phyloP scores from a whole-genome alignment of 92 coral and sea anemone genomes.

The Metridium senile region DNA sequence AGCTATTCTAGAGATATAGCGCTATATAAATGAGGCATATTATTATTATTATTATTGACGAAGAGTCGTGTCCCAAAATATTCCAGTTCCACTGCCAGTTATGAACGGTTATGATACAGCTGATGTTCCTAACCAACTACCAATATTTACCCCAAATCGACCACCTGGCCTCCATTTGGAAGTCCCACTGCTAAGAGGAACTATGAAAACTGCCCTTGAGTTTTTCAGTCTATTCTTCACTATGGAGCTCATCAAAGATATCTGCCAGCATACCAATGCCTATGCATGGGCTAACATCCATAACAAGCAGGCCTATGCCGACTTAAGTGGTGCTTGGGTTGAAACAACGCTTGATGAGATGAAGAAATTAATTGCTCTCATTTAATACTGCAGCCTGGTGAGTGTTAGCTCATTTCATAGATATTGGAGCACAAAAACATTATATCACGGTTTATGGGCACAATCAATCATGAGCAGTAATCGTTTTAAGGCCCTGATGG shows the following conservation, averaged over 20 bases:
- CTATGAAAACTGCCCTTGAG: constrained; percentile 60
- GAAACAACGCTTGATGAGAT: constrained; percentile 36
- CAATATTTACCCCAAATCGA: constrained; percentile 54
- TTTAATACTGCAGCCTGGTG: constrained; percentile 42
- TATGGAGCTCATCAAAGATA: constrained; percentile 38
- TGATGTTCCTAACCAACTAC: constrained; percentile 46
- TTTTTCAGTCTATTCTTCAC: constrained; percentile 67
- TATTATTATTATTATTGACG: too few relatives aligned
- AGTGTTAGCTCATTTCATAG: constrained; percentile 1
- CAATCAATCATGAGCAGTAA: constrained; percentile 7
- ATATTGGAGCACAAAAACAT: constrained; percentile 47
- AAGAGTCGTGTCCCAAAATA: constrained; percentile 1
- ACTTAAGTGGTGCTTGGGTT: constrained; percentile 29
- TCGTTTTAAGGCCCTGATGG: constrained; percentile 39
- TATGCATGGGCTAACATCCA: constrained; percentile 36
- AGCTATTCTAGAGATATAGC: too few relatives aligned
- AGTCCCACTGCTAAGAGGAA: constrained; percentile 16
- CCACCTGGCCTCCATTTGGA: constrained; percentile 56
- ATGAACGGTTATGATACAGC: constrained; percentile 44
- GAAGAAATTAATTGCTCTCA: constrained; percentile 16
- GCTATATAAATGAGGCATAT: too few relatives aligned
- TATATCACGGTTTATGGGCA: constrained; percentile 55
- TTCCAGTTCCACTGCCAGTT: background rate
- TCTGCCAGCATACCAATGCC: constrained; percentile 56
- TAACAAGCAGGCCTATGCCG: constrained; percentile 36